Percentiles rank a stretch among this genome's conserved stretches.
Conservation (phyloP, 2,797 vertebrate genomes). For the Poecilia picta region DNA sequence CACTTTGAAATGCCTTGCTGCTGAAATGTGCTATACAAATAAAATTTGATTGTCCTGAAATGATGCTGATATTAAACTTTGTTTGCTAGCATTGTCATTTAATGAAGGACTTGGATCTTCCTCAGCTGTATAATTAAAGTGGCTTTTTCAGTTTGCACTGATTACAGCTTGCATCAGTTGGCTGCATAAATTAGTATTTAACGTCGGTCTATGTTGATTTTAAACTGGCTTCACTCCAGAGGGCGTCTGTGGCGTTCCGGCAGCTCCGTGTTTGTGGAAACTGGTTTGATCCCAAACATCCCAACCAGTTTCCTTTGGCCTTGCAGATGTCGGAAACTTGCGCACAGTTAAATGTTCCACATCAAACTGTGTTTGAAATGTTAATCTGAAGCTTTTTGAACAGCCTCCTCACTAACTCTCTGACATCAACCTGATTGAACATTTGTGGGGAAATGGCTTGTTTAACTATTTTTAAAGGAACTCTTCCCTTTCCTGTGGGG, state of each 20-base stretch:
- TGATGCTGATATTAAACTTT: background rate
- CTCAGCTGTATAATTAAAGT: background rate
- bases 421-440: background rate
- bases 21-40: too few relatives aligned
- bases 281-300: background rate
- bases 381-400: background rate
- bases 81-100: background rate
- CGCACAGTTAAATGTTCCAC: background rate
- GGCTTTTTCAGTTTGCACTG: background rate
- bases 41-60: background rate
- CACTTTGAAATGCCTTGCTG: too few relatives aligned
- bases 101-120: background rate
- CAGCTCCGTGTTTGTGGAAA: background rate
- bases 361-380: constrained; percentile 1
- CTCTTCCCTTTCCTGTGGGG: background rate
- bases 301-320: background rate
- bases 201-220: background rate
- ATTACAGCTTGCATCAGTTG: background rate
- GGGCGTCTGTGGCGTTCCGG: background rate
- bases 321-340: background rate
- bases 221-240: background rate
- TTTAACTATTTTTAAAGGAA: background rate
- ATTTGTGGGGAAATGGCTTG: background rate
- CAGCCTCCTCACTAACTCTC: background rate
- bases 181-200: background rate